These are phyloP conservation scores for Todiramphus saurophagus DNA, from an alignment of 2,113 vertebrate genomes.

Conservation along the genomic window DNA sequence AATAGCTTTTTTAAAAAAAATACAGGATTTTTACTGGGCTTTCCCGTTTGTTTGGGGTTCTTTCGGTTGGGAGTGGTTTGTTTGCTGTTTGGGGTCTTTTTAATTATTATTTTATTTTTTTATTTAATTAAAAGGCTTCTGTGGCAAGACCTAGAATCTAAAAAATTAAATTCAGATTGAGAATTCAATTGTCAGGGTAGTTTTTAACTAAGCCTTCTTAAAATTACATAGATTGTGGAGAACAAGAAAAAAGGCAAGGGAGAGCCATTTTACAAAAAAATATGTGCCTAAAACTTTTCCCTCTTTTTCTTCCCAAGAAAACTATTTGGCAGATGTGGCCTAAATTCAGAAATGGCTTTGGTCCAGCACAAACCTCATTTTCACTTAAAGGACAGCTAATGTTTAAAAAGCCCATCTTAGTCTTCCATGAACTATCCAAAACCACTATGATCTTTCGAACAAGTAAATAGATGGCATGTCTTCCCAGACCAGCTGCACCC, in stretches of 20 bases:
- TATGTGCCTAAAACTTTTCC: no score
- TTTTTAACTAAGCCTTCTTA: not conserved
- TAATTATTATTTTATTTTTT: not conserved
- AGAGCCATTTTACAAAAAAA: not conserved
- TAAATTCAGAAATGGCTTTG: not conserved
- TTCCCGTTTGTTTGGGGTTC: not conserved
- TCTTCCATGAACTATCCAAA: not conserved
- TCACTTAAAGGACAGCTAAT: not conserved
- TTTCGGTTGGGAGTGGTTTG: not conserved
- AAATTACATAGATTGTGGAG: not conserved
- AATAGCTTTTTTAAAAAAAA: not conserved
- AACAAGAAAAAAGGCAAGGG: not conserved
- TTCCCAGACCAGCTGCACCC: not conserved
- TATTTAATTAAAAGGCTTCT: not conserved
- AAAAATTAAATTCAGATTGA: not conserved
- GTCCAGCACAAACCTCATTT: not conserved
- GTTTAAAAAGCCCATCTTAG: not conserved
- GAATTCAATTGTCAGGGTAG: not conserved
- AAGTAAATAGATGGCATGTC: rapidly evolving
- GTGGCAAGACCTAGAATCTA: not conserved
- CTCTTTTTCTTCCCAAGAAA: not conserved
- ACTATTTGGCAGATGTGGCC: not conserved
- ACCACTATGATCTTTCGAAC: not conserved
- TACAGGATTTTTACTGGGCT: not conserved
- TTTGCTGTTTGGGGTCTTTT: not conserved